Base-by-base conservation (phyloP, 1,140 invertebrate genomes). In the Diorhabda elongata region DNA sequence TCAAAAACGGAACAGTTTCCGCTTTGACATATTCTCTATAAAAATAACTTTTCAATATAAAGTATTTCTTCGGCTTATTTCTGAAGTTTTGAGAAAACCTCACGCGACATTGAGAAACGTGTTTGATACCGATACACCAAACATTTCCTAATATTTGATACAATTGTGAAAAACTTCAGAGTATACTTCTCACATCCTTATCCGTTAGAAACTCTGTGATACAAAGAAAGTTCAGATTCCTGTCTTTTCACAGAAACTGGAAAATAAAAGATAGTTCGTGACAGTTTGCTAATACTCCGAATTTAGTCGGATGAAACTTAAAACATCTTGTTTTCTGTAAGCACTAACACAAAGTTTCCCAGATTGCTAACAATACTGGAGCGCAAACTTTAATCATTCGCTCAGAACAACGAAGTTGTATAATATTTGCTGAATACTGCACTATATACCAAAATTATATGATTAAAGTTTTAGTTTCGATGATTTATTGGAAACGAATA, bases 281-380 rank as follows among this genome's bases (percentile, higher is more conserved):
- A 52, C 47, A 52, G n/a, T 52, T 52, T n/a, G 47, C 47, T 52
- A 52, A 52, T 52, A 52, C 47, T 52, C n/a, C 47, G 47, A 52
- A 52, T 52, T 52, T 52, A 52, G 47, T 52, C 47, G 47, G 47
- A 52, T 52, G n/a, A 52, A 52, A 52, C 47, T 52, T 52, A 52
- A 52, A 52, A 61, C 59, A n/a, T 61, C 59, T 61, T 61, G 42
- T 61, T 61, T 7, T 9, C 4, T 61, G 59, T 8, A n/a, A 61
- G 59, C 9, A 5, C 59, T 41, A 61, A 61, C 59, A 61, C 42
- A 43, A 7, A 61, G 42, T 61, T 61, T 61, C 42, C 59, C 4
- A 43, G 26, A 61, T 61, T 41, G 59, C 5, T 6, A 7, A 61
- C 59, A 61, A 61, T 61, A 43, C 59, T 9, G 42, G n/a, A 42